phyloP scores from a whole-genome alignment of 2,113 vertebrate genomes.

The Eupsittula cactorum region DNA sequence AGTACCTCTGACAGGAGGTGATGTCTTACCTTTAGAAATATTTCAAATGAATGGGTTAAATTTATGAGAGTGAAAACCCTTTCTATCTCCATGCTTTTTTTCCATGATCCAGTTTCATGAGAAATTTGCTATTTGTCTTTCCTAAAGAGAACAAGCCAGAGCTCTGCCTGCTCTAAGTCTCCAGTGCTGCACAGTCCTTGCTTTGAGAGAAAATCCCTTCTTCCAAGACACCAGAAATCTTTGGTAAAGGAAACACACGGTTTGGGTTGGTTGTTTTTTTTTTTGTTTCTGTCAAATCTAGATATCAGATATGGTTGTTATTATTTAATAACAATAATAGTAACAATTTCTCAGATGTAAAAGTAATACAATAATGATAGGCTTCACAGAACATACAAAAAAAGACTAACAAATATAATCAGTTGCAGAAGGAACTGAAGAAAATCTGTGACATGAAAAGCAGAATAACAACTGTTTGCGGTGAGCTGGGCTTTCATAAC shows the following conservation, averaged over 20 bases:
- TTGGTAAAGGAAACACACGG: neutral
- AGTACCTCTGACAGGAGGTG: neutral
- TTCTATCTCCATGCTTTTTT: neutral
- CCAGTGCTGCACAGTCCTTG: neutral
- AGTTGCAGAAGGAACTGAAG: constrained; percentile 52
- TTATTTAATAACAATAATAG: constrained; percentile 64
- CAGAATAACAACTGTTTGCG: constrained; percentile 65
- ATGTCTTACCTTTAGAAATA: neutral
- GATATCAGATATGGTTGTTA: constrained; percentile 44
- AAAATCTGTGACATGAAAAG: constrained; percentile 62
- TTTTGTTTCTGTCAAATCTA: constrained; percentile 1
- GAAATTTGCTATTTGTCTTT: neutral
- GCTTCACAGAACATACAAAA: neutral
- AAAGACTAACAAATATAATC: constrained; percentile 64
- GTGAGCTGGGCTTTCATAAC: constrained; percentile 54
- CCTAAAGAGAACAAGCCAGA: neutral
- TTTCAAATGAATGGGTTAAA: neutral
- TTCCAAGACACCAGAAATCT: constrained; percentile 1
- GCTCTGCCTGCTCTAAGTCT: neutral
- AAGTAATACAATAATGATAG: constrained; percentile 66
- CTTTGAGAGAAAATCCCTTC: neutral
- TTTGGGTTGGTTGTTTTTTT: neutral
- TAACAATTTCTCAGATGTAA: constrained; percentile 62
- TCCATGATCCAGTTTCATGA: neutral
- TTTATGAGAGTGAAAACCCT: neutral